phyloP scores from a whole-genome alignment of 2,888 invertebrate genomes.

The Cryptosula pallasiana region DNA sequence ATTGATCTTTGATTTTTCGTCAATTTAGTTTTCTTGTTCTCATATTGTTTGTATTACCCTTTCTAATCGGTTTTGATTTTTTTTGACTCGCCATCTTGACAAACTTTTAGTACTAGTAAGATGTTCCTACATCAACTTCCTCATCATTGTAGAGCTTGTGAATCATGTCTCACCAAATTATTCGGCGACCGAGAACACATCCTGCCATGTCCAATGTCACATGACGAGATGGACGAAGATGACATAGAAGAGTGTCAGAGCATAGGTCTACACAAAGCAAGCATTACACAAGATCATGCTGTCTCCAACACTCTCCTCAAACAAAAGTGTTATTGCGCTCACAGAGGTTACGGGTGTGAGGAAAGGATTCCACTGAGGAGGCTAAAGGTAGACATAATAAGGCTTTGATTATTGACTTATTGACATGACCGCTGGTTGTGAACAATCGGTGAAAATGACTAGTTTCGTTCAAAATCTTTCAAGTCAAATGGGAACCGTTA shows the following conservation, averaged over 20 bases:
- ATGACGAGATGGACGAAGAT: background rate
- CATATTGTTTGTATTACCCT: too few relatives aligned
- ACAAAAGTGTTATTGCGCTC: background rate
- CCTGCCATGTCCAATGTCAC: background rate
- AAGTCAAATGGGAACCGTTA: too few relatives aligned
- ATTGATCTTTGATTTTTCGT: too few relatives aligned
- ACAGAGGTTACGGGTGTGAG: slow-evolving; percentile 7
- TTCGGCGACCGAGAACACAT: background rate
- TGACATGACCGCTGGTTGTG: too few relatives aligned
- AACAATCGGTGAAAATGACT: too few relatives aligned
- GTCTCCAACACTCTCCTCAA: background rate
- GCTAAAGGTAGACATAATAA: background rate
- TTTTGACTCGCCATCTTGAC: too few relatives aligned
- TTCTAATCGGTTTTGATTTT: too few relatives aligned
- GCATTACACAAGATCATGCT: background rate
- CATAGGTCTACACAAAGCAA: background rate
- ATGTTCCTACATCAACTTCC: too few relatives aligned
- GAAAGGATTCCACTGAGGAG: background rate
- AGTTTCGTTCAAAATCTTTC: too few relatives aligned
- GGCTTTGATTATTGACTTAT: too few relatives aligned
- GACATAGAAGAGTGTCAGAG: background rate
- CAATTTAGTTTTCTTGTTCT: too few relatives aligned
- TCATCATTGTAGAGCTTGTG: slow-evolving; percentile 6
- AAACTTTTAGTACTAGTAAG: too few relatives aligned
- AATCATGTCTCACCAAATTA: background rate